Percentiles rank a stretch among this genome's conserved stretches.
Evolutionary conservation across 2,888 invertebrate species (phyloP).

Genomic region (Cyrtodaria siliqua): DNA sequence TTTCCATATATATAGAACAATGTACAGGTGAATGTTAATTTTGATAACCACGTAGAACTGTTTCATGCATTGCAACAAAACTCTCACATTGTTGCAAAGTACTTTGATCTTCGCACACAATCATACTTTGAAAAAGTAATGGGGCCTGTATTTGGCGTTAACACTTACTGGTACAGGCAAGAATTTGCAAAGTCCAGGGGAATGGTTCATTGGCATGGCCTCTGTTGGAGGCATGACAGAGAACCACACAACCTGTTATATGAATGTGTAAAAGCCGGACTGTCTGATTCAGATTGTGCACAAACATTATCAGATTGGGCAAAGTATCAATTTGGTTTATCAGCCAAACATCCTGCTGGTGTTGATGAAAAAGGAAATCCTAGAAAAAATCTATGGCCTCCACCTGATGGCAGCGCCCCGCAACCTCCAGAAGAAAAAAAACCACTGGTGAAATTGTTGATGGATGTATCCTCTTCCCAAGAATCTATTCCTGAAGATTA

Average conservation of each 20-base stretch:
- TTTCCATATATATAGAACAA: conserved; percentile 50
- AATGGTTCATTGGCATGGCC: no score
- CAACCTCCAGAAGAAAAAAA: conserved; percentile 61
- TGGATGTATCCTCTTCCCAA: conserved; percentile 64
- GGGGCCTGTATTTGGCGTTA: no score
- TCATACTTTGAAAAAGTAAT: no score
- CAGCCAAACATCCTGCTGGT: conserved; percentile 36
- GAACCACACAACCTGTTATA: conserved; percentile 62
- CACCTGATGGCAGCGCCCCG: conserved; percentile 66
- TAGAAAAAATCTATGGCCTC: conserved; percentile 65
- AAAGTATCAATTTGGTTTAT: background rate
- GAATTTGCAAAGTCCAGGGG: no score
- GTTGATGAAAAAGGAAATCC: conserved; percentile 47
- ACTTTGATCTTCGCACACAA: no score
- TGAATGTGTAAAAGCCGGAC: conserved; percentile 48
- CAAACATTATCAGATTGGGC: conserved; percentile 12
- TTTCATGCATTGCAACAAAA: no score
- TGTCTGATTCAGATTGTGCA: conserved; percentile 50
- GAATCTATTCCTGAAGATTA: conserved; percentile 60
- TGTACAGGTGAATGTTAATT: no score
- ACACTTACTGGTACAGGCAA: conserved; percentile 52
- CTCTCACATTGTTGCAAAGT: no score
- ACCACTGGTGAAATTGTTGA: conserved; percentile 58
- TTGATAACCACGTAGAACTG: no score
- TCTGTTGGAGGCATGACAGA: conserved; percentile 60